A percentile compares a stretch with the other conserved stretches of the same genome.
Conservation (phyloP, 2,888 invertebrate genomes). For the Standfussiana lucernea region DNA sequence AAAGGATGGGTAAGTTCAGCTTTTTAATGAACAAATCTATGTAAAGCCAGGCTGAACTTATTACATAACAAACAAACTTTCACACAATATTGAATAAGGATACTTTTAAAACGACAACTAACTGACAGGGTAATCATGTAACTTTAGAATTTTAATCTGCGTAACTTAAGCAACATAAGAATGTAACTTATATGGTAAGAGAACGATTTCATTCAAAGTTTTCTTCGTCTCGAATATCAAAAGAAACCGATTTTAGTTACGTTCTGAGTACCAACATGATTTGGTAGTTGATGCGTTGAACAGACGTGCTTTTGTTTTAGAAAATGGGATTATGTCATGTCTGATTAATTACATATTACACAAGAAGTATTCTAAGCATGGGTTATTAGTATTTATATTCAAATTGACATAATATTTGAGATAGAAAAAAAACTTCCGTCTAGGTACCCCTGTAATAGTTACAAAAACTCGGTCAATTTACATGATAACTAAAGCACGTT, state of each 20-base stretch:
- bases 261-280: slow-evolving; percentile 16
- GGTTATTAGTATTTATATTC: neutral
- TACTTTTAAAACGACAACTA: slow-evolving; percentile 61
- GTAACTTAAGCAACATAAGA: slow-evolving; percentile 58
- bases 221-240: slow-evolving; percentile 61
- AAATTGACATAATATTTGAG: neutral
- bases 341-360: neutral
- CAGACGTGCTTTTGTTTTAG: slow-evolving; percentile 33
- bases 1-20: neutral
- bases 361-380: neutral
- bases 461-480: neutral
- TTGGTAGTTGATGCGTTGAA: slow-evolving; percentile 32
- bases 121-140: slow-evolving; percentile 56
- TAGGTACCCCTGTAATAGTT: neutral
- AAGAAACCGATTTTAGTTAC: slow-evolving; percentile 51
- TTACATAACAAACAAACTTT: slow-evolving; percentile 41
- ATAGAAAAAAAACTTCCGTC: neutral
- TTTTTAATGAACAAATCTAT: slow-evolving; percentile 14
- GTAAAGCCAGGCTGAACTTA: slow-evolving; percentile 22
- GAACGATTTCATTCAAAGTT: slow-evolving; percentile 61
- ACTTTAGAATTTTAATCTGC: slow-evolving; percentile 60
- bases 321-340: neutral
- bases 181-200: slow-evolving; percentile 58
- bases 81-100: slow-evolving; percentile 34
- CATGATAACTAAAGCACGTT: neutral